Percentiles rank a stretch among this genome's conserved stretches.
phyloP scores from a whole-genome alignment of 1,140 invertebrate genomes.

The Cryptotermes secundus region DNA sequence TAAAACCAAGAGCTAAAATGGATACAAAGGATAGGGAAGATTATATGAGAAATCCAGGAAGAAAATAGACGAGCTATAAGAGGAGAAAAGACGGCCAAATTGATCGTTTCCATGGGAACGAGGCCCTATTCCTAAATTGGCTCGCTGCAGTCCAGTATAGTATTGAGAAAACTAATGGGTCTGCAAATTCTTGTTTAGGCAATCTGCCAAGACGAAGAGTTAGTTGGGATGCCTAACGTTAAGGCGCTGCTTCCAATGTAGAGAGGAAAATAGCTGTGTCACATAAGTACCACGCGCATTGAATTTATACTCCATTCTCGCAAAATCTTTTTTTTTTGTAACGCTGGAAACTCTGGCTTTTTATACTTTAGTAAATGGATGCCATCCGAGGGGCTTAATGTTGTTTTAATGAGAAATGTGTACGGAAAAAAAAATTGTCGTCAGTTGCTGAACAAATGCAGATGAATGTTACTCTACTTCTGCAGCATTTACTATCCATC shows the following conservation, averaged over 20 bases:
- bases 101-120: constrained; percentile 6
- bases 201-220: constrained; percentile 5
- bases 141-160: neutral
- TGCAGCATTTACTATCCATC: neutral
- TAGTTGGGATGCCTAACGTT: neutral
- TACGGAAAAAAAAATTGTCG: neutral
- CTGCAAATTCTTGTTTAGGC: constrained; percentile 15
- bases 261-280: neutral
- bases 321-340: neutral
- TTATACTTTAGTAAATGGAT: neutral
- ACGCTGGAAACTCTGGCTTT: neutral
- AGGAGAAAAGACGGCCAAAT: neutral
- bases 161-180: neutral
- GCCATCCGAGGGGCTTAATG: neutral
- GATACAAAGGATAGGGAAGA: neutral
- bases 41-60: neutral
- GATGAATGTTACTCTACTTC: neutral
- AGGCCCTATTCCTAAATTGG: constrained; percentile 10
- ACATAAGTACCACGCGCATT: neutral
- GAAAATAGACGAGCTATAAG: neutral
- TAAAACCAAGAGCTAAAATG: neutral
- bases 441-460: neutral
- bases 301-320: neutral
- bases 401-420: neutral
- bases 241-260: neutral